Percentiles rank a stretch among this genome's conserved stretches.
Conservation (phyloP, 2,888 invertebrate genomes). For the Cheilosia urbana region DNA sequence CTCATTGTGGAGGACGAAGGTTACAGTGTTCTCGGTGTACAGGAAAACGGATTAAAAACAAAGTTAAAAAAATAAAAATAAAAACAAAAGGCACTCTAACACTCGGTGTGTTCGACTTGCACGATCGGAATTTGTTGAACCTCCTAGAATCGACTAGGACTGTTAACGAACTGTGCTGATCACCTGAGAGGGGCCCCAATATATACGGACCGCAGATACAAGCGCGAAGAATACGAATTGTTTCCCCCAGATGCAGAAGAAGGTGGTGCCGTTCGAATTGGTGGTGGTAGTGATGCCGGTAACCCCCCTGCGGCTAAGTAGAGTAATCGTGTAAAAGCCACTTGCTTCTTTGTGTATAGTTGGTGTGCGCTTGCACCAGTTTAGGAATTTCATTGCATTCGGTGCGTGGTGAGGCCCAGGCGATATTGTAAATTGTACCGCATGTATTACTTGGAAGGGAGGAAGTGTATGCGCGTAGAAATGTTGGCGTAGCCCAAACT, state of each 20-base stretch:
- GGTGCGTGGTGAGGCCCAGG: constrained; percentile 58
- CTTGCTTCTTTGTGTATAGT: constrained; percentile 49
- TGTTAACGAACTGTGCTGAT: constrained; percentile 84
- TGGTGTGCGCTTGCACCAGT: constrained; percentile 49
- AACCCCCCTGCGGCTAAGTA: constrained; percentile 49
- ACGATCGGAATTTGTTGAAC: constrained; percentile 80
- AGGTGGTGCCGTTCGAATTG: constrained; percentile 59
- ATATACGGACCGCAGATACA: constrained; percentile 80
- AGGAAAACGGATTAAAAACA: constrained; percentile 70
- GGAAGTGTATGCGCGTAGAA: constrained; percentile 23
- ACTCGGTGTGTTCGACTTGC: constrained; percentile 50
- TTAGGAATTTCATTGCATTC: constrained; percentile 67
- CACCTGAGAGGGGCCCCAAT: constrained; percentile 82
- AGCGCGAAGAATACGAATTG: constrained; percentile 71
- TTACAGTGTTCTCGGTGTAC: constrained; percentile 10
- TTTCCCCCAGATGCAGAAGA: constrained; percentile 70
- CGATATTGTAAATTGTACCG: neutral
- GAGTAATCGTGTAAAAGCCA: constrained; percentile 37
- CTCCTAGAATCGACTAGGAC: constrained; percentile 85
- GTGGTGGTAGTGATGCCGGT: constrained; percentile 44
- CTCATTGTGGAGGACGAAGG: constrained; percentile 79
- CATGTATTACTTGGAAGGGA: constrained; percentile 41
- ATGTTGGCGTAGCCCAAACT: constrained; percentile 48
- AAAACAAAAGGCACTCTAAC: constrained; percentile 70
- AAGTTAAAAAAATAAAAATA: too few species aligned